Base-by-base conservation (phyloP, 2,888 invertebrate genomes). In the Drosophila subsilvestris region DNA sequence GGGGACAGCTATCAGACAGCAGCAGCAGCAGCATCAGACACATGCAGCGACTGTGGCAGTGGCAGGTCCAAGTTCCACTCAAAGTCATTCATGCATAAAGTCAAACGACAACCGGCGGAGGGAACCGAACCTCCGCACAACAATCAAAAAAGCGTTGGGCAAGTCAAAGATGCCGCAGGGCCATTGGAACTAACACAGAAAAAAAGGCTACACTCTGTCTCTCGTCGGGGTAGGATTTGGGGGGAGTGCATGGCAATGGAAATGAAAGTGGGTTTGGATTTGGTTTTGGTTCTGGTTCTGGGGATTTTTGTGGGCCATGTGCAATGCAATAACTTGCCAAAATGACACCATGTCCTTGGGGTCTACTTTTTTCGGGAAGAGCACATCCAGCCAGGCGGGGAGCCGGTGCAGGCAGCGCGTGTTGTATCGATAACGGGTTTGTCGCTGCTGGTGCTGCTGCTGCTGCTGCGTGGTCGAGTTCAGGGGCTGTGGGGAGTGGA, bases 311-410 rank as follows among this genome's bases (percentile, higher is more conserved):
- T 27, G 71, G 59, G 63, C 49, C 73, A 70, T 51, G 58, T 76
- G 75, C 80, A 71, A 71, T 56, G 88, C 82, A 87, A 82, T 87
- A 83, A 83, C 79, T 85, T 83, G 65, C 79, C 82, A 86, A 79
- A 78, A 76, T 76, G 88, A 81, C 88, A 72, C 79, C 82, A 83
- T 75, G 62, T 87, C 82, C 88, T 62, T 76, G 59, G 88, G 82
- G 82, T 61, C 57, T 66, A 69, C 48, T 84, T 80, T 81, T 84
- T 83, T 63, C 48, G 71, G 51, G 51, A 51, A 51, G 42, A 29
- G 42, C 22, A 25, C 8, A n/a, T n/a, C 14, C 8, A 42, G 32
- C n/a, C 12, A 12, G 44, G 22, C 22, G 3, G 3, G 22, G 3
- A 6, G 45, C 12, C 12, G 9, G 27, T n/a, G 8, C 44, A 14